Evolutionary conservation across 1,140 invertebrate species (phyloP).

Genomic region (Drosophila takahashii): DNA sequence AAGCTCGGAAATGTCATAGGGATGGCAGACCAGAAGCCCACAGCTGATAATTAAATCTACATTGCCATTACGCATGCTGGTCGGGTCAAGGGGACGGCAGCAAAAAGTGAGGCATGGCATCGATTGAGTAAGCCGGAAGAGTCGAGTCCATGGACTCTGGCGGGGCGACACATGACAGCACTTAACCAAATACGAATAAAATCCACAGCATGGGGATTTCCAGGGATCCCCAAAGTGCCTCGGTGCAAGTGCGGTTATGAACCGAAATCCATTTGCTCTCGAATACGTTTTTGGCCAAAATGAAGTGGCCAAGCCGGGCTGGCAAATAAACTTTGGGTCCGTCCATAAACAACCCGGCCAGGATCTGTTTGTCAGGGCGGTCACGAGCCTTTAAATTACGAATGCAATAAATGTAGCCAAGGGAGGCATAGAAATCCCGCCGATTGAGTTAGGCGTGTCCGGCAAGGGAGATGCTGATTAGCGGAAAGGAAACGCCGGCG

Average conservation of each 20-base stretch:
- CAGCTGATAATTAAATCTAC: slow-evolving; percentile 53
- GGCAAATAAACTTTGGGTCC: slow-evolving; percentile 53
- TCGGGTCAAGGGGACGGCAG: neutral
- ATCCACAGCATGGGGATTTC: slow-evolving; percentile 18
- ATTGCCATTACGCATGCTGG: slow-evolving; percentile 50
- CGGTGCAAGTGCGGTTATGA: slow-evolving; percentile 56
- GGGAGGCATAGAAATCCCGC: slow-evolving; percentile 28
- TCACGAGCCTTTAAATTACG: slow-evolving; percentile 53
- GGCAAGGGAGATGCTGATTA: slow-evolving; percentile 59
- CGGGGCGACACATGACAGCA: slow-evolving; percentile 57
- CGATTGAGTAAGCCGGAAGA: slow-evolving; percentile 47
- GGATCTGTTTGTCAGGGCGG: slow-evolving; percentile 36
- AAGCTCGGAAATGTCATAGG: slow-evolving; percentile 17
- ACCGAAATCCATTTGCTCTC: slow-evolving; percentile 75
- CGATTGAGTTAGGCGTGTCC: slow-evolving; percentile 51
- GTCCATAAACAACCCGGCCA: slow-evolving; percentile 52
- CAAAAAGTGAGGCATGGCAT: slow-evolving; percentile 52
- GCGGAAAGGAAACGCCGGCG: slow-evolving; percentile 10
- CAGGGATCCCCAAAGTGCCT: slow-evolving; percentile 49
- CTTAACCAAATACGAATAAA: slow-evolving; percentile 57
- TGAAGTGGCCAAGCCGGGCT: slow-evolving; percentile 46
- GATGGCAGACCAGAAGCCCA: slow-evolving; percentile 11
- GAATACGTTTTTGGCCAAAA: slow-evolving; percentile 59
- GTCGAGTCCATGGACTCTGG: slow-evolving; percentile 1
- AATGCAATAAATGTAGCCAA: slow-evolving; percentile 69